phyloP scores from a whole-genome alignment of 1,140 invertebrate species.

The Ostrea edulis region DNA sequence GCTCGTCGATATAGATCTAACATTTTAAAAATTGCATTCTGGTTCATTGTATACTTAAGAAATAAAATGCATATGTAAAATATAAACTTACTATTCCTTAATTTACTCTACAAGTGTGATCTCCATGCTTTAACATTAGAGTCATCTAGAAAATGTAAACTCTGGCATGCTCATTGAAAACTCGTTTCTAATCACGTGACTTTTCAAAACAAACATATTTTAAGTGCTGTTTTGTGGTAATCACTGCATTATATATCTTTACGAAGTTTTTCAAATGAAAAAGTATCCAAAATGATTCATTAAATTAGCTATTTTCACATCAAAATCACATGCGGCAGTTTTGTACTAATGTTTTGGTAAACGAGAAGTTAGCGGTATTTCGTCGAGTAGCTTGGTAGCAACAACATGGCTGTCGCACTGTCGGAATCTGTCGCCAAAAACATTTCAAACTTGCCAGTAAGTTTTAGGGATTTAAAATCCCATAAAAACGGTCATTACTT shows the following conservation, averaged over 20 bases:
- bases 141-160: not conserved
- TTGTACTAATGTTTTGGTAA: not conserved
- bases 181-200: conserved; percentile 76
- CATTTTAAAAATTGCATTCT: too few species aligned
- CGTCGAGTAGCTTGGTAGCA: conserved; percentile 64
- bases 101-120: not conserved
- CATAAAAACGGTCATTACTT: not conserved
- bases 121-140: not conserved
- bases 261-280: not conserved
- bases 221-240: conserved; percentile 13
- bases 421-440: conserved; percentile 51
- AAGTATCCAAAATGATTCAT: not conserved
- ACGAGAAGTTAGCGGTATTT: conserved; percentile 52
- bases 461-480: not conserved
- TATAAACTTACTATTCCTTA: not conserved
- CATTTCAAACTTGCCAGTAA: conserved; percentile 58
- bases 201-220: conserved; percentile 39
- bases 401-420: conserved; percentile 66
- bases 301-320: not conserved
- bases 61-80: not conserved
- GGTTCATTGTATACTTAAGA: not conserved
- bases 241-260: not conserved
- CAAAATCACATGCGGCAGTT: not conserved
- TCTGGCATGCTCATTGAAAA: conserved; percentile 50
- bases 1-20: too few species aligned